Evolutionary conservation across 2,113 vertebrate species (phyloP).

Genomic region (Mus pahari): DNA sequence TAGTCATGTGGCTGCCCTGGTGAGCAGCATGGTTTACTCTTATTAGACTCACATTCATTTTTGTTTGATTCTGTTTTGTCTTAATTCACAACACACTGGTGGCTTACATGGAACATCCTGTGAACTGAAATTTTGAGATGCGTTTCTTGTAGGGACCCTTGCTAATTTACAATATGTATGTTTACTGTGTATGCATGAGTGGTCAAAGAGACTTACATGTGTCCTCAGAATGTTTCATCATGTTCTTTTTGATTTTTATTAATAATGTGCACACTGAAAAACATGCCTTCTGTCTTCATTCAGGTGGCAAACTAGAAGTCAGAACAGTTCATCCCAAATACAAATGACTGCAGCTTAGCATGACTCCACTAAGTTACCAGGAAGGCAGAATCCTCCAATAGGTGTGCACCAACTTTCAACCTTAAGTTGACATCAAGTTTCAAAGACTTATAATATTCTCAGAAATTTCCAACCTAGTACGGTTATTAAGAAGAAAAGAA

Average conservation of each 20-base stretch:
- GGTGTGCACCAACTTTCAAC: background rate
- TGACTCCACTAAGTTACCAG: background rate
- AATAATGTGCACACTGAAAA: constrained; percentile 10
- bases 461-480: background rate
- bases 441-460: background rate
- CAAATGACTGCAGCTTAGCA: background rate
- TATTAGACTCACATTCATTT: background rate
- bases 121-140: background rate
- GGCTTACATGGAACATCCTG: background rate
- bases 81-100: background rate
- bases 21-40: background rate
- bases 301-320: background rate
- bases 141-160: background rate
- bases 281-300: background rate
- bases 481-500: background rate
- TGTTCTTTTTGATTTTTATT: constrained; percentile 29
- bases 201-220: constrained; percentile 14
- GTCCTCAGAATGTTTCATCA: background rate
- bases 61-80: background rate
- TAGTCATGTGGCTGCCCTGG: background rate
- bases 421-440: background rate
- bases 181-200: background rate
- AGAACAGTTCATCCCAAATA: background rate
- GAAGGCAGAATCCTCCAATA: background rate
- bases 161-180: background rate